These are phyloP conservation scores for Ammospiza maritima DNA, from an alignment of 2,797 vertebrate species.

Conservation along the genomic window DNA sequence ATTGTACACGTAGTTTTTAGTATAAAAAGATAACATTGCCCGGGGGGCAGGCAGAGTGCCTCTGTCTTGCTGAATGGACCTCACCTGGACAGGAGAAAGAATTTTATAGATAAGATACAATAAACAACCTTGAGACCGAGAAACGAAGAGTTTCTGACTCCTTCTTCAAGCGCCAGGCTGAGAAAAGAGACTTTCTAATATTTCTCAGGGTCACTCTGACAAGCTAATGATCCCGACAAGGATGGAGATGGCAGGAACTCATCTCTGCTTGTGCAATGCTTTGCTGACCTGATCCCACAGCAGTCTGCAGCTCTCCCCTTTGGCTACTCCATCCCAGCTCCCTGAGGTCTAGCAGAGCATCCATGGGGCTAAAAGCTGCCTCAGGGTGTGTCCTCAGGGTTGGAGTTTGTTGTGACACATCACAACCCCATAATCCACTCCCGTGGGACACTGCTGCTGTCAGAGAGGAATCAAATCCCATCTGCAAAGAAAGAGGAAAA, in stretches of 20 bases:
- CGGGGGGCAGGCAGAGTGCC: too few relatives aligned
- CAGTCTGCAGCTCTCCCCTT: neutral
- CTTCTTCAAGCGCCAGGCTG: too few relatives aligned
- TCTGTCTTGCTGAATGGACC: too few relatives aligned
- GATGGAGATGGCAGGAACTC: accelerated
- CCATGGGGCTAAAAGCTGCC: neutral
- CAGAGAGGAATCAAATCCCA: neutral
- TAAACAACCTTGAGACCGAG: too few relatives aligned
- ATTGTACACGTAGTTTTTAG: too few relatives aligned
- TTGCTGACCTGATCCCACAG: neutral
- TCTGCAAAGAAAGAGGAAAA: neutral
- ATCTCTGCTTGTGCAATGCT: accelerated
- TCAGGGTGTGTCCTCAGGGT: neutral
- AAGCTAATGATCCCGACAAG: accelerated
- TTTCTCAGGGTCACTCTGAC: too few relatives aligned
- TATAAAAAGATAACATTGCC: too few relatives aligned
- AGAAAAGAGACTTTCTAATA: too few relatives aligned
- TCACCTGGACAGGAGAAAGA: too few relatives aligned
- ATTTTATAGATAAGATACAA: too few relatives aligned
- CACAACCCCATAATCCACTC: neutral
- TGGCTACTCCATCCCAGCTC: neutral
- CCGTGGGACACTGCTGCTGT: accelerated
- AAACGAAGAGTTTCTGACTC: too few relatives aligned
- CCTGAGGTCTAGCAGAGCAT: neutral
- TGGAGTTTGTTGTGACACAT: neutral